Percentiles rank a stretch among this genome's conserved stretches.
Evolutionary conservation across 2,797 vertebrate genomes (phyloP).

Genomic region (Pyrocephalus nanus): DNA sequence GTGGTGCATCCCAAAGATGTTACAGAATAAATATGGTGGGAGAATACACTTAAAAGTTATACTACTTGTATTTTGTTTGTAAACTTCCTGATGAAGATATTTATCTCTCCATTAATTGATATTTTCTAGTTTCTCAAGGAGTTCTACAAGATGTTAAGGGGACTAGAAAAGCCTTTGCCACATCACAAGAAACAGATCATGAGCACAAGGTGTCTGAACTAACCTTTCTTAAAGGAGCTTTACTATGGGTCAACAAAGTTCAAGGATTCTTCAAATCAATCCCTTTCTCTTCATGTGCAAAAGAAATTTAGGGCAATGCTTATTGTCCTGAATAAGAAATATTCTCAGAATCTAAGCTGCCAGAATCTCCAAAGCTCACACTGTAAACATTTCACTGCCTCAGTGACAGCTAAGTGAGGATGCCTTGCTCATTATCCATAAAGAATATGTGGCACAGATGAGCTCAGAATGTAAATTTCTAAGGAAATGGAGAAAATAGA

Average conservation of each 20-base stretch:
- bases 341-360: slow-evolving; percentile 67
- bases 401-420: slow-evolving; percentile 69
- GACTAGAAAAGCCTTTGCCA: slow-evolving; percentile 21
- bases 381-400: slow-evolving; percentile 74
- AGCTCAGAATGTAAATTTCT: slow-evolving; percentile 52
- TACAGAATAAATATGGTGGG: background rate
- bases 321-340: slow-evolving; percentile 53
- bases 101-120: background rate
- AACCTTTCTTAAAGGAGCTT: slow-evolving; percentile 2
- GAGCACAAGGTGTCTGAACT: background rate
- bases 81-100: background rate
- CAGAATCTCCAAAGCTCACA: slow-evolving; percentile 51
- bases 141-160: background rate
- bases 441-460: slow-evolving; percentile 62
- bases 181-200: background rate
- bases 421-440: slow-evolving; percentile 63
- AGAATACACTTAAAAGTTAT: fast-evolving
- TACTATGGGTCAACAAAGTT: slow-evolving; percentile 41
- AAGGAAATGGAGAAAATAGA: slow-evolving; percentile 22
- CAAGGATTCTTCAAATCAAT: slow-evolving; percentile 8
- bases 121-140: background rate
- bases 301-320: slow-evolving; percentile 45
- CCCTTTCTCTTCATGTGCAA: background rate
- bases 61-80: background rate
- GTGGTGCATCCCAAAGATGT: background rate